Evolutionary conservation across 2,113 vertebrate genomes (phyloP).

Genomic region (Lates calcarifer): DNA sequence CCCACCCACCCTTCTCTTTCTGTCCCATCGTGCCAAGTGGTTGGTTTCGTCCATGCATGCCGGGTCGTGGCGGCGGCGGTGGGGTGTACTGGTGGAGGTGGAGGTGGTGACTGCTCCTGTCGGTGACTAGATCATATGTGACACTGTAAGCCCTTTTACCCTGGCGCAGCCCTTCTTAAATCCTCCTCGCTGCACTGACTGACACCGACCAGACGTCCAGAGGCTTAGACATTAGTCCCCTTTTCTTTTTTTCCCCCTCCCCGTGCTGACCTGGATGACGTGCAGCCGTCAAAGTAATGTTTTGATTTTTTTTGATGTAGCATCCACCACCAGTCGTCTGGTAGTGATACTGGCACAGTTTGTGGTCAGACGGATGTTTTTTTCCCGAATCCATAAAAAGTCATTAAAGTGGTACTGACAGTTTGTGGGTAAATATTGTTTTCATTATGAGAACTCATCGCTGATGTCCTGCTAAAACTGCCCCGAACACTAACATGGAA

Average conservation of each 20-base stretch:
- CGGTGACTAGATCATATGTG: constrained; percentile 80
- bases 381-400: constrained; percentile 1
- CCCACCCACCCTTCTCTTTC: constrained; percentile 2
- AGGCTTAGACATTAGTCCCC: constrained; percentile 32
- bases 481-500: constrained; percentile 15
- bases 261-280: constrained; percentile 22
- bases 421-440: constrained; percentile 51
- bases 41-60: constrained; percentile 51
- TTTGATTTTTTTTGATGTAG: constrained; percentile 24
- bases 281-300: constrained; percentile 29
- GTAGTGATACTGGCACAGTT: constrained; percentile 16
- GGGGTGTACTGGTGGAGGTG: constrained; percentile 59
- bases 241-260: background rate
- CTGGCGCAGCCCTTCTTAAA: constrained; percentile 68
- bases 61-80: background rate
- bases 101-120: constrained; percentile 82
- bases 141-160: constrained; percentile 77
- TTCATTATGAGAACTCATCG: constrained; percentile 21
- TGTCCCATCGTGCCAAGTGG: constrained; percentile 52
- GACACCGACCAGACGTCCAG: constrained; percentile 68
- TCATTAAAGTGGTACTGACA: constrained; percentile 38
- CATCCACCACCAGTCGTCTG: background rate
- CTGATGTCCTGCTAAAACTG: constrained; percentile 39
- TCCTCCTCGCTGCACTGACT: constrained; percentile 64
- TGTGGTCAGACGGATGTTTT: background rate